Evolutionary conservation across 2,113 vertebrate genomes (phyloP).

Genomic region (Mustela lutreola): DNA sequence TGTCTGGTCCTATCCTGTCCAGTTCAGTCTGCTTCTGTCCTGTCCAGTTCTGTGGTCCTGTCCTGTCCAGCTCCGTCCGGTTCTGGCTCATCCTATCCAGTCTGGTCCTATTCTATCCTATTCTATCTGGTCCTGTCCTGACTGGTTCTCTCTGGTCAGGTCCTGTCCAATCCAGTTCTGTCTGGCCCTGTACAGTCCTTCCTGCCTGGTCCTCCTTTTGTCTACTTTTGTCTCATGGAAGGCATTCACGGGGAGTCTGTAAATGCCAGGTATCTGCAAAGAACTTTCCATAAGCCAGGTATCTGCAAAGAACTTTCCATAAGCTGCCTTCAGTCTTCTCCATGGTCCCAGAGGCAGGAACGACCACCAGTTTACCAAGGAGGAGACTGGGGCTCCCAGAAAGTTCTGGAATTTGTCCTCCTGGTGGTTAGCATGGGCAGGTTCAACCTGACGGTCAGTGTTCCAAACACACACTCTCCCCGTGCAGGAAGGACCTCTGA

Average conservation of each 20-base stretch:
- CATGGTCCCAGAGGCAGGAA: rapidly evolving
- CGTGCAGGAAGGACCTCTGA: not conserved
- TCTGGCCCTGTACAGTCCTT: not conserved
- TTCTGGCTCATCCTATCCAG: too few species aligned
- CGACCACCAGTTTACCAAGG: too few species aligned
- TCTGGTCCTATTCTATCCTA: not conserved
- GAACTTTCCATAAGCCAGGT: not conserved
- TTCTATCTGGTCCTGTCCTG: too few species aligned
- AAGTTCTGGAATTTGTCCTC: not conserved
- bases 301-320: not conserved
- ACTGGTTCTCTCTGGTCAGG: too few species aligned
- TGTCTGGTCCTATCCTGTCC: not conserved
- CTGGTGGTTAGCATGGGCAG: too few species aligned
- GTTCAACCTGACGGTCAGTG: not conserved
- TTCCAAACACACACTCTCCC: not conserved
- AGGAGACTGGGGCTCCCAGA: not conserved
- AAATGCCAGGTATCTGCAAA: not conserved
- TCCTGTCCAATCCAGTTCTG: not conserved
- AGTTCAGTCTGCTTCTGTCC: not conserved
- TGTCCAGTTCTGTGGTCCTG: too few species aligned
- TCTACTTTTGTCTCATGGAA: not conserved
- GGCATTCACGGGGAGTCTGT: rapidly evolving
- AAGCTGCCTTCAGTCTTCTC: too few species aligned
- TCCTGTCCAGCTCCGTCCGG: not conserved
- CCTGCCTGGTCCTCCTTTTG: not conserved